Percentiles rank a stretch among this genome's conserved stretches.
Evolutionary conservation across 2,113 vertebrate genomes (phyloP).

Genomic region (Dissostichus mawsoni): DNA sequence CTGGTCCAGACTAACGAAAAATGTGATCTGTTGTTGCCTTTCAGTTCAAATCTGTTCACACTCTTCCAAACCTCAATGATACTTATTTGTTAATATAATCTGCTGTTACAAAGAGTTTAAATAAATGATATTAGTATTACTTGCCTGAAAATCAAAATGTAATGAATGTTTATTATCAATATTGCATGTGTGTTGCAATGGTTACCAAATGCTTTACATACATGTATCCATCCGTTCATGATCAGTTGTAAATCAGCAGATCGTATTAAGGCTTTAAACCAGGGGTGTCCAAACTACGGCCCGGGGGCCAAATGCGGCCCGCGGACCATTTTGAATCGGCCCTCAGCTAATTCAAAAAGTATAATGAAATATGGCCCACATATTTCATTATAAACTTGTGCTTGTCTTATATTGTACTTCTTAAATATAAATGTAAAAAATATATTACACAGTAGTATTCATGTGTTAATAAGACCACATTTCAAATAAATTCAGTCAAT

Average conservation of each 20-base stretch:
- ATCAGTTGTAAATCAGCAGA: neutral
- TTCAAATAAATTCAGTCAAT: no score
- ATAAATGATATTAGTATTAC: neutral
- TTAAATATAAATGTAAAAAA: no score
- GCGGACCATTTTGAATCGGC: no score
- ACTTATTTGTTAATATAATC: neutral
- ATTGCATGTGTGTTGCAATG: neutral
- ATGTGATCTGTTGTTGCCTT: neutral
- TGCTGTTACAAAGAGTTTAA: neutral
- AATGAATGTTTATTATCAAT: no score
- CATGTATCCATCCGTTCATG: neutral
- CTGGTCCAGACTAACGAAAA: neutral
- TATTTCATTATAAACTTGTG: no score
- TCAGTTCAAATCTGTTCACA: neutral
- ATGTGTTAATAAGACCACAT: no score
- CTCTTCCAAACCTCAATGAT: neutral
- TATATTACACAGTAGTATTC: no score
- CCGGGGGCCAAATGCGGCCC: no score
- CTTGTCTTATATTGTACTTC: no score
- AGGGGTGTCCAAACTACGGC: no score
- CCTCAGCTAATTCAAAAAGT: no score
- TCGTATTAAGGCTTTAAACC: neutral
- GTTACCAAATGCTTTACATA: constrained; percentile 1
- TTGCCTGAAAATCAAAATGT: neutral
- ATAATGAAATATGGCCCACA: no score